Base-by-base conservation (phyloP, 2,113 vertebrate species). In the Podocnemis expansa region DNA sequence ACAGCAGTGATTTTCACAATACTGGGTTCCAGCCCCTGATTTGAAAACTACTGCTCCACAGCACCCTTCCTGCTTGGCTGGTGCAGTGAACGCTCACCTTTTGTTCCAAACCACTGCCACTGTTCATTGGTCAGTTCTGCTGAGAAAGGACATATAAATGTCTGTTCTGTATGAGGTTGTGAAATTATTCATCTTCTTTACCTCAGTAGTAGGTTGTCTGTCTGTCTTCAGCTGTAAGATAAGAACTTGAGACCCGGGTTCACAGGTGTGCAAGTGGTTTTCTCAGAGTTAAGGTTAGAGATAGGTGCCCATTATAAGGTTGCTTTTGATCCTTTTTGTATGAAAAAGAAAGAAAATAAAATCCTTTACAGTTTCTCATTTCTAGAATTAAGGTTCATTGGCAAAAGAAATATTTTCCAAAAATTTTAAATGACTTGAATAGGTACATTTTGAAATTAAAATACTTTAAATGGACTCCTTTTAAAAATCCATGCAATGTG, bases 371-470 rank as follows among this genome's bases (percentile, higher is more conserved):
- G 52, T 85, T 78, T 87, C 73, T 80, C 84, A 84, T 89, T 93
- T 95, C 85, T 93, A 91, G 73, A 87, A 84, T 70, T 94, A 93
- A 93, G 80, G 89, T 90, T 93, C 78, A 81, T 55, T 89, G 91
- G 85, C 73, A 96, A 90, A 73, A 94, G 51, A 10, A 91, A 52
- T 95, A 88, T 91, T 97, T 95, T 95, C 47, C 85, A 52, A 58
- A 95, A 94, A 60, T 56, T 60, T 86, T 93, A 88, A 88, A 85
- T 92, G 91, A 94, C 87, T 92, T 82, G 75, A 86, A 85, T 31
- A 92, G 78, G 55, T 95, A 95, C 93, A 93, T 94, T 95, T 96
- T 92, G 41, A 92, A 90, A 86, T 63, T 93, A 86, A 95, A 94
- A 94, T 91, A 1, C 87, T 96, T 94, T 93, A 43, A 81, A 78